These are phyloP conservation scores for Paralvinella palmiformis DNA, from an alignment of 1,140 invertebrate species.

Conservation along the genomic window DNA sequence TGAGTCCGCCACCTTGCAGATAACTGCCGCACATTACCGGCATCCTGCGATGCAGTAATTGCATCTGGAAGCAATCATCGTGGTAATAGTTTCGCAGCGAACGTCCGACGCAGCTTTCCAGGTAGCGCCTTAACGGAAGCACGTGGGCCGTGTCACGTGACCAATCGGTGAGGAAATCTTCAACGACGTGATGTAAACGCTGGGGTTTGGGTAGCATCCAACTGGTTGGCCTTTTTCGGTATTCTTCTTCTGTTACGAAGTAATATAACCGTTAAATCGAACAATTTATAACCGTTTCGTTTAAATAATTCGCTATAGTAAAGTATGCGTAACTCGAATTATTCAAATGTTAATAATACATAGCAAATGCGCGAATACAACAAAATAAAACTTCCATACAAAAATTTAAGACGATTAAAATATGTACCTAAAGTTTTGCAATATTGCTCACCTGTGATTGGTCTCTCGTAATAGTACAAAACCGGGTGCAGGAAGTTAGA, in stretches of 20 bases:
- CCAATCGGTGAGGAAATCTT: conserved; percentile 53
- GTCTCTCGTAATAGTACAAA: conserved; percentile 49
- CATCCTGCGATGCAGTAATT: conserved; percentile 32
- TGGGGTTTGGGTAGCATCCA: conserved; percentile 42
- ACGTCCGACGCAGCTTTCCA: conserved; percentile 34
- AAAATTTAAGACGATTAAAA: no score
- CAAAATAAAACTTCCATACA: no score
- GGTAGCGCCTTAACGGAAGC: conserved; percentile 47
- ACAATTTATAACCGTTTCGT: no score
- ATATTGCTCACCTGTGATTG: conserved; percentile 50
- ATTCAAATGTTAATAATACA: no score
- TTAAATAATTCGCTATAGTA: no score
- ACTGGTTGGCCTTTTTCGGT: conserved; percentile 20
- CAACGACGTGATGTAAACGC: conserved; percentile 50
- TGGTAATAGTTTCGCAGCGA: conserved; percentile 38
- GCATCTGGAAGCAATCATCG: conserved; percentile 40
- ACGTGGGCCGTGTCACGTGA: conserved; percentile 46
- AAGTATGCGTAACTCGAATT: no score
- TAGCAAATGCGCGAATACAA: no score
- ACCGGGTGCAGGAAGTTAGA: conserved; percentile 55
- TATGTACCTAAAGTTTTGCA: no score
- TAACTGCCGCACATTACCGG: no score
- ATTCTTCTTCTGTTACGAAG: conserved; percentile 42
- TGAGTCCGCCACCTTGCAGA: no score
- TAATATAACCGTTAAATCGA: no score